phyloP scores from a whole-genome alignment of 2,113 vertebrate species.

The Etheostoma cragini region DNA sequence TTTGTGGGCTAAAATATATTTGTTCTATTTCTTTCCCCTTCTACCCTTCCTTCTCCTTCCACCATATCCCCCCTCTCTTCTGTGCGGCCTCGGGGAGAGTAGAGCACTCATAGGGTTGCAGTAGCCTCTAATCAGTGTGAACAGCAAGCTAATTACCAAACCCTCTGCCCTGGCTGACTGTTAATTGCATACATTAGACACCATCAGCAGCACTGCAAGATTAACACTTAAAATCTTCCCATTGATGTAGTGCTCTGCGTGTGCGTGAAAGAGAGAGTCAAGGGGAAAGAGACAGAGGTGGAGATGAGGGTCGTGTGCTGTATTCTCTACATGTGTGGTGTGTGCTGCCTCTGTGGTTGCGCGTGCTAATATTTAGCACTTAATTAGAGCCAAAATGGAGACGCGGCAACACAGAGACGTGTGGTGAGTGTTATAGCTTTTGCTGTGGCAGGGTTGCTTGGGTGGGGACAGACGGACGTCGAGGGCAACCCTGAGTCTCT shows the following conservation, averaged over 20 bases:
- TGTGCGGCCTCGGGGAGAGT: constrained; percentile 76
- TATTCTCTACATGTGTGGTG: constrained; percentile 41
- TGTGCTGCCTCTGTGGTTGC: constrained; percentile 64
- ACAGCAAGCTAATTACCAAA: constrained; percentile 99
- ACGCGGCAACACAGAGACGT: constrained; percentile 55
- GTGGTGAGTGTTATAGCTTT: constrained; percentile 61
- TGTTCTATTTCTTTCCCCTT: constrained; percentile 42
- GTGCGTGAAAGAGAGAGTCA: constrained; percentile 22
- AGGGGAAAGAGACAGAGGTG: constrained; percentile 35
- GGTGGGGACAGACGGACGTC: constrained; percentile 87
- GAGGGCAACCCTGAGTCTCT: constrained; percentile 90
- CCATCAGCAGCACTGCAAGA: constrained; percentile 99
- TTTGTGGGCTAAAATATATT: constrained; percentile 63
- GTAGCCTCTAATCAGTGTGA: constrained; percentile 91
- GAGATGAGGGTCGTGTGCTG: constrained; percentile 39
- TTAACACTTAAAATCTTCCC: constrained; percentile 99
- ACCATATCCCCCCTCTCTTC: constrained; percentile 50
- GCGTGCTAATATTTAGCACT: constrained; percentile 79
- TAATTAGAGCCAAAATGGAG: constrained; percentile 81
- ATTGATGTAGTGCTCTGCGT: constrained; percentile 70
- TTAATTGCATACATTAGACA: constrained; percentile 99
- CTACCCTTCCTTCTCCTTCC: constrained; percentile 47
- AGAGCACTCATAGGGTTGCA: constrained; percentile 84
- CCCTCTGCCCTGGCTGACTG: constrained; percentile 92
- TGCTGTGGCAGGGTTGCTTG: constrained; percentile 89